phyloP scores from a whole-genome alignment of 1,140 invertebrate genomes.

The Cephus cinctus region DNA sequence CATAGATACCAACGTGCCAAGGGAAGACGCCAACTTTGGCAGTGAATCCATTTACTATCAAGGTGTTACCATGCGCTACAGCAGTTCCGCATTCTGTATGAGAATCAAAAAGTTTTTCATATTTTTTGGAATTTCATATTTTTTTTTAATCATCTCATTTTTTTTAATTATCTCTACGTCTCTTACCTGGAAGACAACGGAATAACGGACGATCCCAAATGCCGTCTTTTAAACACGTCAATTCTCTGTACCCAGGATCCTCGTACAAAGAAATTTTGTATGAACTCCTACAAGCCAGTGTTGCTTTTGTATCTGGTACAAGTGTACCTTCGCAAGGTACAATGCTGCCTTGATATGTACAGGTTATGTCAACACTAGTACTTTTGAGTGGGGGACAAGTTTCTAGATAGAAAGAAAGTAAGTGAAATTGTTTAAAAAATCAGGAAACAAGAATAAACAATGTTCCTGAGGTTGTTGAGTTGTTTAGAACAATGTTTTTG shows the following conservation, averaged over 20 bases:
- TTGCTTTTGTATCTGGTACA: conserved; percentile 28
- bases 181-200: conserved; percentile 31
- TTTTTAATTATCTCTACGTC: too few species aligned
- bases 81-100: conserved; percentile 48
- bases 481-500: background rate
- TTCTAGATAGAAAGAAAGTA: too few species aligned
- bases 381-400: conserved; percentile 24
- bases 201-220: conserved; percentile 28
- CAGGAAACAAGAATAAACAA: background rate
- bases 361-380: conserved; percentile 28
- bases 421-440: too few species aligned
- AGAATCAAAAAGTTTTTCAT: conserved; percentile 6
- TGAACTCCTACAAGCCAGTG: conserved; percentile 30
- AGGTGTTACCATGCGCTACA: conserved; percentile 37
- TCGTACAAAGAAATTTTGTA: conserved; percentile 32
- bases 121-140: background rate
- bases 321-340: conserved; percentile 25
- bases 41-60: conserved; percentile 40
- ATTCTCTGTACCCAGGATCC: conserved; percentile 30
- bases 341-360: conserved; percentile 19
- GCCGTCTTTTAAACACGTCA: conserved; percentile 29
- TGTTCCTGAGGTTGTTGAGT: conserved; percentile 1
- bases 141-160: conserved; percentile 6
- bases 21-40: conserved; percentile 54
- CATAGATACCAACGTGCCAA: conserved; percentile 61